A percentile compares a stretch with the other conserved stretches of the same genome.
Conservation (phyloP, 2,888 invertebrate species). For the Marasmarcha lunaedactyla region DNA sequence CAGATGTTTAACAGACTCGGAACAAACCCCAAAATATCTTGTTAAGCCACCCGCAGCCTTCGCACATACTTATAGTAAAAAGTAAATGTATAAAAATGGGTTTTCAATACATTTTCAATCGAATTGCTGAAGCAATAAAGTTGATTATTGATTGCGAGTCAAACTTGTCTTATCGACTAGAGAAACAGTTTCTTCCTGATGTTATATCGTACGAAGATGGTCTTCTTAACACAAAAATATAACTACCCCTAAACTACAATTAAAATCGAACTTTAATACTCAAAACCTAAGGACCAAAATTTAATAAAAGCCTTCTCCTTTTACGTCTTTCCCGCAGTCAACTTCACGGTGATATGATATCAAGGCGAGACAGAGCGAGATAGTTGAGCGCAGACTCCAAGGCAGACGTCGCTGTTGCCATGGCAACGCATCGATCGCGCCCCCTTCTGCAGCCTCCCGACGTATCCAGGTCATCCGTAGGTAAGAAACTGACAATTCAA, state of each 20-base stretch:
- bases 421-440: constrained; percentile 65
- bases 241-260: constrained; percentile 7
- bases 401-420: constrained; percentile 68
- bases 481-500: constrained; percentile 15
- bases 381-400: constrained; percentile 68
- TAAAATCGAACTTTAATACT: not conserved
- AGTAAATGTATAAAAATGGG: constrained; percentile 11
- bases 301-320: not conserved
- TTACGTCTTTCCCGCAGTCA: constrained; percentile 22
- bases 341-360: constrained; percentile 59
- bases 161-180: constrained; percentile 42
- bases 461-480: constrained; percentile 63
- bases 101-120: too few relatives aligned
- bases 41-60: constrained; percentile 56
- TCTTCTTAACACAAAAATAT: constrained; percentile 14
- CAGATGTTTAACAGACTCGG: constrained; percentile 61
- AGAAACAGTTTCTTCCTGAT: constrained; percentile 53
- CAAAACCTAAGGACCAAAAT: constrained; percentile 10
- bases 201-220: constrained; percentile 52
- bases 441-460: constrained; percentile 41
- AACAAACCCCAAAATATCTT: constrained; percentile 65
- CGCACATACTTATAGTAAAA: constrained; percentile 31
- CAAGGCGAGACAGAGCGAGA: constrained; percentile 68
- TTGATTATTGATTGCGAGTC: too few relatives aligned
- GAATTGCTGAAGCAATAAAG: too few relatives aligned